These are phyloP conservation scores for Rhincodon typus DNA, from an alignment of 2,797 vertebrate genomes.

Conservation along the genomic window DNA sequence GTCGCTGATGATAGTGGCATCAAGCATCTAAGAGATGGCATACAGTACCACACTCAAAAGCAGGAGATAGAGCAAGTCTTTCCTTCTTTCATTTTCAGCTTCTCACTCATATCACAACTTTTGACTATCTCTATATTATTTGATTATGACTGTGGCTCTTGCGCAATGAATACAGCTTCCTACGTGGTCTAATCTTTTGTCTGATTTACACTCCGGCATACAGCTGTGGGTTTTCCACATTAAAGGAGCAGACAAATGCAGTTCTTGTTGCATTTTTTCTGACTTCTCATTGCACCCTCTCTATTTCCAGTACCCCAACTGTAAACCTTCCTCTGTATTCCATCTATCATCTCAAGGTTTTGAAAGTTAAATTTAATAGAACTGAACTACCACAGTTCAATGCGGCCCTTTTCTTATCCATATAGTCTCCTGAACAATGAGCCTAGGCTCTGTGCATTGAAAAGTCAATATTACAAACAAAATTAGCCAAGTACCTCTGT, in stretches of 20 bases:
- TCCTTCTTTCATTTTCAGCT: not conserved
- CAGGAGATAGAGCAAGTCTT: too few species aligned
- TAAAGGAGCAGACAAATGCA: not conserved
- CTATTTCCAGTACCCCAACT: not conserved
- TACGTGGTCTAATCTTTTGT: not conserved
- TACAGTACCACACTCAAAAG: not conserved
- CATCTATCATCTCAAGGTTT: not conserved
- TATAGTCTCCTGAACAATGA: not conserved
- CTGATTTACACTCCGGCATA: not conserved
- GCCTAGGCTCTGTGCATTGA: not conserved
- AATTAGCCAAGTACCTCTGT: not conserved
- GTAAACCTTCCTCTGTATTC: not conserved
- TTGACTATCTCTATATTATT: not conserved
- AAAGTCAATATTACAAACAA: not conserved
- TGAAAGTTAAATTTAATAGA: not conserved
- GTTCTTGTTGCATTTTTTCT: not conserved
- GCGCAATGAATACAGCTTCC: not conserved
- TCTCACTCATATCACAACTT: not conserved
- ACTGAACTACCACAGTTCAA: not conserved
- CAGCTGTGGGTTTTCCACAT: too few species aligned
- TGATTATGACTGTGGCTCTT: not conserved
- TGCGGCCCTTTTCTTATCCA: not conserved
- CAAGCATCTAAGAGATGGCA: not conserved
- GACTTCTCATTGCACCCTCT: not conserved
- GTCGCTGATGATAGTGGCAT: not conserved